Evolutionary conservation across 2,113 vertebrate genomes (phyloP).

Genomic region (Etheostoma spectabile): DNA sequence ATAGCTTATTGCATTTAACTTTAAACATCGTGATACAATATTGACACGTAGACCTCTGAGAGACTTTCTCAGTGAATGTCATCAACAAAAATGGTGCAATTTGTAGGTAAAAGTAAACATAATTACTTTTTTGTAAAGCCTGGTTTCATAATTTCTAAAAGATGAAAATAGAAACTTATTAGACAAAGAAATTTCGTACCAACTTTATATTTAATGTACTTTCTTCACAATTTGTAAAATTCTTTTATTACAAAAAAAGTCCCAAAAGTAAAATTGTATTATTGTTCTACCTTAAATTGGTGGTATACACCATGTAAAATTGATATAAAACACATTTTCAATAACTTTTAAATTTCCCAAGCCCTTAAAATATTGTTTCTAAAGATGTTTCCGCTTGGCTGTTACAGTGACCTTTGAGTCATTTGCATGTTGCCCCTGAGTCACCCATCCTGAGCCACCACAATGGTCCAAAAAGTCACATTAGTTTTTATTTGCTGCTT

Average conservation of each 20-base stretch:
- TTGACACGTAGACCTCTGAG: not conserved
- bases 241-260: not conserved
- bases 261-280: not conserved
- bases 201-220: not conserved
- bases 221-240: not conserved
- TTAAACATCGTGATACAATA: not conserved
- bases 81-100: not conserved
- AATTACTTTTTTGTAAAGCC: not conserved
- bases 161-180: not conserved
- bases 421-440: constrained; percentile 1
- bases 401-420: not conserved
- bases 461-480: constrained; percentile 9
- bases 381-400: not conserved
- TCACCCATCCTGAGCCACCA: not conserved
- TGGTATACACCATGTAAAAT: not conserved
- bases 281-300: not conserved
- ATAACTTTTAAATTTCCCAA: not conserved
- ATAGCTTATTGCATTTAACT: not conserved
- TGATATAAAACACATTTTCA: not conserved
- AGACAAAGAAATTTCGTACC: not conserved
- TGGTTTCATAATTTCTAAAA: not conserved
- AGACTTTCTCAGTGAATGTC: not conserved
- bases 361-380: not conserved
- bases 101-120: not conserved
- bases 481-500: not conserved